These are phyloP conservation scores for Stomatorhinus walkeri DNA, from an alignment of 2,797 vertebrate genomes.

Conservation along the genomic window DNA sequence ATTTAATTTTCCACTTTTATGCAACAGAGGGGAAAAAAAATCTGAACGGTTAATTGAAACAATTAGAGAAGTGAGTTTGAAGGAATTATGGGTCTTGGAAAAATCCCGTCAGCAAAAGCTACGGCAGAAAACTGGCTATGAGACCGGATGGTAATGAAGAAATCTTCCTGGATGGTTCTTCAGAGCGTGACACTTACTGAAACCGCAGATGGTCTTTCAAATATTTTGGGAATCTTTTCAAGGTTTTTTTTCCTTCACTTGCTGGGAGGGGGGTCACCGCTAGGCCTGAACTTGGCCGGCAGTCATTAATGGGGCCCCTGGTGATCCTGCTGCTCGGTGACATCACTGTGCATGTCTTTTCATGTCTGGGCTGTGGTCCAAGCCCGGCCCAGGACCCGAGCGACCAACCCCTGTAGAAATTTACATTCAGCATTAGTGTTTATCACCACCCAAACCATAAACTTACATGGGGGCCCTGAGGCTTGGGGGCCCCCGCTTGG, in stretches of 20 bases:
- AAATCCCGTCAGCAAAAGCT: slow-evolving; percentile 24
- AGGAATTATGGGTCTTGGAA: slow-evolving; percentile 30
- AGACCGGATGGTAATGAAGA: not conserved
- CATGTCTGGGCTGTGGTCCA: not conserved
- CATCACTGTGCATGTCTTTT: not conserved
- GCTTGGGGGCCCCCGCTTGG: not conserved
- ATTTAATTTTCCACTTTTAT: slow-evolving; percentile 33
- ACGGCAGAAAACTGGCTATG: not conserved
- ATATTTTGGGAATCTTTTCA: not conserved
- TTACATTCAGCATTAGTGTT: not conserved
- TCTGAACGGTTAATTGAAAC: slow-evolving; percentile 39
- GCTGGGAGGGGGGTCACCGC: not conserved
- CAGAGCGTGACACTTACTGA: not conserved
- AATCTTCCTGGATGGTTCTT: not conserved
- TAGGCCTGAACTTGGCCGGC: not conserved
- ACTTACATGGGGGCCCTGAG: not conserved
- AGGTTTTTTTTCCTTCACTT: not conserved
- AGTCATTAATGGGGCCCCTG: not conserved
- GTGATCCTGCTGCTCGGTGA: not conserved
- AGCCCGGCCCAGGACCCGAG: not conserved
- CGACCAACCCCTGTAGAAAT: not conserved
- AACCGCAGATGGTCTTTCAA: not conserved
- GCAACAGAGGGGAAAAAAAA: slow-evolving; percentile 19
- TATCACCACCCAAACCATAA: not conserved
- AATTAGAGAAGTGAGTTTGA: slow-evolving; percentile 26